These are phyloP conservation scores for Agrotis segetum DNA, from an alignment of 2,888 invertebrate species.

Conservation along the genomic window DNA sequence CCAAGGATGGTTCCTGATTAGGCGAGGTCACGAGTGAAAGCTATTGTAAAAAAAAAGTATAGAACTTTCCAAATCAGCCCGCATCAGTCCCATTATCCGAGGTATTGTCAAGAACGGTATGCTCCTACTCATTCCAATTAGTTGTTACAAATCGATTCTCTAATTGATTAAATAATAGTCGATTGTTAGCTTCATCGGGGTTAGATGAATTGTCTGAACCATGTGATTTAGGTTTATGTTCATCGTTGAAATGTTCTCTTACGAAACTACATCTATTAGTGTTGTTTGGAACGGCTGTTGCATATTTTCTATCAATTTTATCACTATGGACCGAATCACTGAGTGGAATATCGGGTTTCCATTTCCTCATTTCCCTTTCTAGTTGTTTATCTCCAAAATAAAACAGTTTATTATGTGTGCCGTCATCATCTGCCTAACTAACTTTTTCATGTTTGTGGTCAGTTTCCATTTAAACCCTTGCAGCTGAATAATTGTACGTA, in stretches of 20 bases:
- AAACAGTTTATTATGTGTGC: neutral
- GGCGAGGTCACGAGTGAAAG: neutral
- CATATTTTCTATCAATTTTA: conserved; percentile 19
- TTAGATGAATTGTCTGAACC: conserved; percentile 47
- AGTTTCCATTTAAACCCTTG: too few species aligned
- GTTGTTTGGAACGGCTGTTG: conserved; percentile 15
- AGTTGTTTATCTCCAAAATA: neutral
- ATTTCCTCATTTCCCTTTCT: neutral
- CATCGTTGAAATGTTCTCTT: conserved; percentile 48
- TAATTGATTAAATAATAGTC: conserved; percentile 67
- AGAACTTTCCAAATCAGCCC: conserved; percentile 46
- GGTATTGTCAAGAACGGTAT: conserved; percentile 44
- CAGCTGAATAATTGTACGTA: too few species aligned
- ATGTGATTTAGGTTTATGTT: conserved; percentile 54
- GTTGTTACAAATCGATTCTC: conserved; percentile 71
- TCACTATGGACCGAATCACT: neutral
- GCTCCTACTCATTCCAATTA: conserved; percentile 62
- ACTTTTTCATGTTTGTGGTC: too few species aligned
- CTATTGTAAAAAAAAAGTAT: conserved; percentile 24
- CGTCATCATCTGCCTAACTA: too few species aligned
- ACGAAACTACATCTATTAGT: conserved; percentile 33
- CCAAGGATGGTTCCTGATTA: neutral
- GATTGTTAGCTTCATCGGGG: conserved; percentile 57
- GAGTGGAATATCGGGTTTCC: conserved; percentile 6
- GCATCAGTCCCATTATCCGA: conserved; percentile 23